A percentile compares a stretch with the other conserved stretches of the same genome.
phyloP scores from a whole-genome alignment of 2,888 invertebrate species.

The Tetranychus truncatus region DNA sequence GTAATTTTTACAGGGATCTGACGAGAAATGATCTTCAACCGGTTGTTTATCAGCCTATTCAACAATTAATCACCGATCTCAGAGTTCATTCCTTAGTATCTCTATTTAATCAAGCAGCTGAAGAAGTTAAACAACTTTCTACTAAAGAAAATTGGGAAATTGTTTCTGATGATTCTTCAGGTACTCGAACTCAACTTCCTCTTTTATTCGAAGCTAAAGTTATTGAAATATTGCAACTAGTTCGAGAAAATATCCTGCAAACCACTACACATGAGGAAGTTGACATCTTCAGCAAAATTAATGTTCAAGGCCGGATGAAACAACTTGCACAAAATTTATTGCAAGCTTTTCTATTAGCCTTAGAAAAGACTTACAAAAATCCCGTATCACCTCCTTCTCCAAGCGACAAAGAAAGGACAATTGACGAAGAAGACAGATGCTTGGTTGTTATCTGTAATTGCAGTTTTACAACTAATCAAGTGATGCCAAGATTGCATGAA shows the following conservation, averaged over 20 bases:
- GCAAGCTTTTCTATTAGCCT: slow-evolving; percentile 30
- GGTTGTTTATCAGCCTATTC: slow-evolving; percentile 55
- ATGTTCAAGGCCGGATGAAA: slow-evolving; percentile 32
- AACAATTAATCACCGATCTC: slow-evolving; percentile 65
- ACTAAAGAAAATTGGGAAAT: slow-evolving; percentile 60
- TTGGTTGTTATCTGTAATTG: slow-evolving; percentile 74
- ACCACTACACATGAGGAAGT: slow-evolving; percentile 47
- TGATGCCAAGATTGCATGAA: slow-evolving; percentile 51
- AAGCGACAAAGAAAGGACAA: not conserved
- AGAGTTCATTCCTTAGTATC: slow-evolving; percentile 65
- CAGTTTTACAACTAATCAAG: slow-evolving; percentile 54
- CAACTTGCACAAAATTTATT: slow-evolving; percentile 32
- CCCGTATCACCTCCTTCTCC: slow-evolving; percentile 4
- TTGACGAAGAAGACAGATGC: slow-evolving; percentile 36
- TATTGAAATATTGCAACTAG: slow-evolving; percentile 46
- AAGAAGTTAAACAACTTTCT: slow-evolving; percentile 33
- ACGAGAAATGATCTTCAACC: slow-evolving; percentile 61
- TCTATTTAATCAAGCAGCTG: slow-evolving; percentile 62
- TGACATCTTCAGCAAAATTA: slow-evolving; percentile 32
- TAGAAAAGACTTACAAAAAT: slow-evolving; percentile 26
- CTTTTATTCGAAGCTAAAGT: slow-evolving; percentile 52
- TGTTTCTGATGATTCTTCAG: slow-evolving; percentile 60
- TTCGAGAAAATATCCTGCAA: slow-evolving; percentile 50
- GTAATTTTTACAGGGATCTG: slow-evolving; percentile 54
- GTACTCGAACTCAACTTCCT: slow-evolving; percentile 64